Conservation (phyloP, 2,888 invertebrate species). For the Andrena praecox region DNA sequence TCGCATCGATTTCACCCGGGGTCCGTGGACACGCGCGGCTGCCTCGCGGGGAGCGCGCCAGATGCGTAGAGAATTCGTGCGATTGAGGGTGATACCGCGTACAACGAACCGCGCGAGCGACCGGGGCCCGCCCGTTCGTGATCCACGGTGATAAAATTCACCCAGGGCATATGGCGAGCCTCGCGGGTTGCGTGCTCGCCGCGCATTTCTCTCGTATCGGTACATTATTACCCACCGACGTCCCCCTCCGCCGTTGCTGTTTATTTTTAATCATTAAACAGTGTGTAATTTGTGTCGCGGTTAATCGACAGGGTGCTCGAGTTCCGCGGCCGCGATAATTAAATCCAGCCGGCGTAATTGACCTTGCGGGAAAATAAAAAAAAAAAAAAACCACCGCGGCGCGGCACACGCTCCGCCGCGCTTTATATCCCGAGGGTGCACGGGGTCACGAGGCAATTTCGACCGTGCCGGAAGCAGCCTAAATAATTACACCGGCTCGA, state of each 20-base stretch:
- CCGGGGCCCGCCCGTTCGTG: constrained; percentile 16
- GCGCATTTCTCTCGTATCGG: constrained; percentile 24
- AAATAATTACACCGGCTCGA: not conserved
- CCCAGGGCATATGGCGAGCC: constrained; percentile 30
- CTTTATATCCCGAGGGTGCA: not conserved
- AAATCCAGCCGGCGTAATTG: constrained; percentile 32
- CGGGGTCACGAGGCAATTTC: constrained; percentile 35
- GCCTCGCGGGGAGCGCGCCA: constrained; percentile 34
- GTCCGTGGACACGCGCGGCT: constrained; percentile 30
- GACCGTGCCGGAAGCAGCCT: constrained; percentile 10
- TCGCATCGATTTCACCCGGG: not conserved
- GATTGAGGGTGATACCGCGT: constrained; percentile 35
- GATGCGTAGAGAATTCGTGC: constrained; percentile 52
- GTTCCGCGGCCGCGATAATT: constrained; percentile 34
- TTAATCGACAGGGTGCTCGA: constrained; percentile 34
- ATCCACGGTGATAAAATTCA: constrained; percentile 47
- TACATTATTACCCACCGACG: not conserved
- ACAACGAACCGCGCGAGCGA: constrained; percentile 5
- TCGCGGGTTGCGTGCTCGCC: constrained; percentile 19
- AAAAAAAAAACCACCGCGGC: not conserved
- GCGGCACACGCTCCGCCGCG: not conserved
- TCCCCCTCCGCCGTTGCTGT: not conserved
- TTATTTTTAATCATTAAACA: constrained; percentile 22
- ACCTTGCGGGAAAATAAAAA: not conserved
- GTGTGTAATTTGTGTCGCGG: constrained; percentile 38